Evolutionary conservation across 2,888 invertebrate species (phyloP).

Genomic region (Harpalus rufipes): DNA sequence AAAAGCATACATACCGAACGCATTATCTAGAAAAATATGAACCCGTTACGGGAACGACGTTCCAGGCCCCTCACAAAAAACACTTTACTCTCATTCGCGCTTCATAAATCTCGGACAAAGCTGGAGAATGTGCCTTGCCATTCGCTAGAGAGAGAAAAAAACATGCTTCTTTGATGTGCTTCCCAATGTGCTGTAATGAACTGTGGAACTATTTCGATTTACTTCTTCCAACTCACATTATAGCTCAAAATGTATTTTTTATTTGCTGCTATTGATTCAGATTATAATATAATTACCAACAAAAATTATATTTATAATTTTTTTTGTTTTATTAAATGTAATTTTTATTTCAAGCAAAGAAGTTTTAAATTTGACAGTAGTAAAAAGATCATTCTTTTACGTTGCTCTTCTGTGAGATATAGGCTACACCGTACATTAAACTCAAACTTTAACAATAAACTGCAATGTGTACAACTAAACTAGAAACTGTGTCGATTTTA

Average conservation of each 20-base stretch:
- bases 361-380: neutral
- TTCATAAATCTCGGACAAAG: conserved; percentile 73
- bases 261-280: neutral
- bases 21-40: conserved; percentile 67
- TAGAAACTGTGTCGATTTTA: conserved; percentile 15
- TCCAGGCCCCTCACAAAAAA: conserved; percentile 50
- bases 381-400: conserved; percentile 48
- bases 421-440: conserved; percentile 49
- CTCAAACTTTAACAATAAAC: conserved; percentile 54
- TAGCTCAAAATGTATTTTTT: neutral
- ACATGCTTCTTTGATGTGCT: conserved; percentile 27
- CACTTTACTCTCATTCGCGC: conserved; percentile 71
- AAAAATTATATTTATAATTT: too few species aligned
- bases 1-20: conserved; percentile 58
- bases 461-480: conserved; percentile 28
- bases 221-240: conserved; percentile 24
- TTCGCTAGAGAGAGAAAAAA: neutral
- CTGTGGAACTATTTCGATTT: conserved; percentile 51
- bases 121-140: conserved; percentile 60
- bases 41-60: conserved; percentile 63
- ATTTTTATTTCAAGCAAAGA: too few species aligned
- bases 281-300: too few species aligned
- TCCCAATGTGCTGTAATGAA: conserved; percentile 45
- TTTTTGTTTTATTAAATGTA: too few species aligned
- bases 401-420: conserved; percentile 38